Evolutionary conservation across 2,888 invertebrate genomes (phyloP).

Genomic region (Drosophila melanosoma): DNA sequence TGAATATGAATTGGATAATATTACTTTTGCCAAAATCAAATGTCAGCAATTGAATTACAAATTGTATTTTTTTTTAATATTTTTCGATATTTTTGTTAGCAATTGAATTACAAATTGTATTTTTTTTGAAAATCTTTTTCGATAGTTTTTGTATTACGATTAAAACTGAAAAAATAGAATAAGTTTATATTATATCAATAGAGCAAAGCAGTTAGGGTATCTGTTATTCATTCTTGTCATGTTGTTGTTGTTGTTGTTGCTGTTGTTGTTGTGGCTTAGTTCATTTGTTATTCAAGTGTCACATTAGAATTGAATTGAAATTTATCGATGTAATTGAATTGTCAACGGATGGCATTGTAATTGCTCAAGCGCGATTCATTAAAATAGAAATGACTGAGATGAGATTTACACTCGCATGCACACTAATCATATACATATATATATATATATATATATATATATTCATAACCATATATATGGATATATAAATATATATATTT

Average conservation of each 20-base stretch:
- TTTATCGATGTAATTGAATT: constrained; percentile 71
- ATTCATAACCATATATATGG: background rate
- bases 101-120: background rate
- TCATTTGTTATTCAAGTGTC: constrained; percentile 62
- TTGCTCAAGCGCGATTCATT: constrained; percentile 69
- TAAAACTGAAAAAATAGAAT: background rate
- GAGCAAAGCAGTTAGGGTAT: constrained; percentile 25
- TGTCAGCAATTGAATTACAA: background rate
- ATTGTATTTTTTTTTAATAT: background rate
- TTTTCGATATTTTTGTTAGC: background rate
- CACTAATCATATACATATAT: background rate
- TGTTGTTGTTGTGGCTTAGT: constrained; percentile 14
- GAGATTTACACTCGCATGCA: constrained; percentile 40
- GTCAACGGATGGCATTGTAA: constrained; percentile 71
- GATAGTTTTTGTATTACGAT: background rate
- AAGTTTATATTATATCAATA: background rate
- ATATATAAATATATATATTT: background rate
- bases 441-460: background rate
- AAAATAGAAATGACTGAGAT: constrained; percentile 64
- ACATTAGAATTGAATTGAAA: constrained; percentile 70
- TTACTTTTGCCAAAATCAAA: background rate
- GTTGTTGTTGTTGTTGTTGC: background rate
- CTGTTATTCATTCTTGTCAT: constrained; percentile 6
- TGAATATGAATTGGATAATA: background rate
- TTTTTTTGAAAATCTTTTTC: background rate